A percentile compares a stretch with the other conserved stretches of the same genome.
Conservation (phyloP, 2,113 vertebrate species). For the Rhombomys opimus region DNA sequence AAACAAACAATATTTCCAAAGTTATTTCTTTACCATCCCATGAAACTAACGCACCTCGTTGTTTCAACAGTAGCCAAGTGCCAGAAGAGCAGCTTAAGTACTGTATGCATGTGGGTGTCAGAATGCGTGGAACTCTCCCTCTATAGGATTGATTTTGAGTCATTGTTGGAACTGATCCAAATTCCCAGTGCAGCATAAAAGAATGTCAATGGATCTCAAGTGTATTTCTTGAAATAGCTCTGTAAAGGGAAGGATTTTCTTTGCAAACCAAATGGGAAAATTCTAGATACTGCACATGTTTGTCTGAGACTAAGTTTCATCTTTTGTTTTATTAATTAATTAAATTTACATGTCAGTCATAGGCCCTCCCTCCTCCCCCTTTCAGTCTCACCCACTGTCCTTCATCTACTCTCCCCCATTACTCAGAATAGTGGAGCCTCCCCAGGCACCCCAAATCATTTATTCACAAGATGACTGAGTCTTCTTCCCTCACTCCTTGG, state of each 20-base stretch:
- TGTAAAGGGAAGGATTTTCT: conserved; percentile 37
- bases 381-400: too few relatives aligned
- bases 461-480: too few relatives aligned
- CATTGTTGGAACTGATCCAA: conserved; percentile 67
- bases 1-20: conserved; percentile 74
- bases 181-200: conserved; percentile 47
- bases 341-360: too few relatives aligned
- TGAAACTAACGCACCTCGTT: conserved; percentile 62
- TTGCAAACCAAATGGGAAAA: conserved; percentile 37
- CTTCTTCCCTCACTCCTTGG: too few relatives aligned
- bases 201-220: conserved; percentile 61
- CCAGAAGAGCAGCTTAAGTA: conserved; percentile 43
- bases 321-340: too few relatives aligned
- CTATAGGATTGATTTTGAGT: conserved; percentile 68
- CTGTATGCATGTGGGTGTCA: neutral
- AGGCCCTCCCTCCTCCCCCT: too few relatives aligned
- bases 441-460: too few relatives aligned
- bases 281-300: neutral
- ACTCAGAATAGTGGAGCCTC: too few relatives aligned
- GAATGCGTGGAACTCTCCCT: conserved; percentile 31
- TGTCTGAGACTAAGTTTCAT: conserved; percentile 10
- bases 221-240: conserved; percentile 64
- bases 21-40: conserved; percentile 70
- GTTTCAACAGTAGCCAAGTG: conserved; percentile 55
- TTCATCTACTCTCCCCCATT: too few relatives aligned